Conservation (phyloP, 2,113 vertebrate species). For the Haliaeetus leucogaster region DNA sequence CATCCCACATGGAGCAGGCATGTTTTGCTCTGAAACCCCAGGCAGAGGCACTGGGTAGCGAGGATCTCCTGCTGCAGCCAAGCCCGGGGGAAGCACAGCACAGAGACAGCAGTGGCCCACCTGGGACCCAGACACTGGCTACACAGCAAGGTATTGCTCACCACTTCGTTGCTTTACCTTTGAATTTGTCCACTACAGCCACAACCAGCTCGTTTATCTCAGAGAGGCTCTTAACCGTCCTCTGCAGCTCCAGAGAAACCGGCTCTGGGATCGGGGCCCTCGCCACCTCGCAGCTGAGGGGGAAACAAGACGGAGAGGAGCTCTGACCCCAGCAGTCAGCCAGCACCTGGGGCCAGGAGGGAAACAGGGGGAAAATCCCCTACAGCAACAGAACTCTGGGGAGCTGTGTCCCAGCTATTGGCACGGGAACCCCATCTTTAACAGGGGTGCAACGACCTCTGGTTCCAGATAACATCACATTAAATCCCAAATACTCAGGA, state of each 20-base stretch:
- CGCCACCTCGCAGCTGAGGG: neutral
- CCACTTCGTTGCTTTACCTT: neutral
- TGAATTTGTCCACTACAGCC: neutral
- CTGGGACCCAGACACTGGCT: neutral
- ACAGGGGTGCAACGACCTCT: neutral
- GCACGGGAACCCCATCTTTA: neutral
- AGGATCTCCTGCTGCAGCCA: neutral
- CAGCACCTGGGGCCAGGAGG: neutral
- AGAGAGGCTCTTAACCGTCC: neutral
- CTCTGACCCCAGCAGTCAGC: neutral
- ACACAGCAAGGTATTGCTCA: fast-evolving
- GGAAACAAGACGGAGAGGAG: neutral
- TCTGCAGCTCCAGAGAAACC: neutral
- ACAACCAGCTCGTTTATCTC: neutral
- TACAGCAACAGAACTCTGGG: neutral
- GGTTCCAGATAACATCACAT: neutral
- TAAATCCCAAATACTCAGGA: neutral
- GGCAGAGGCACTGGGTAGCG: neutral
- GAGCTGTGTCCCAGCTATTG: neutral
- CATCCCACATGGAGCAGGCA: fast-evolving
- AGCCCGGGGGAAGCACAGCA: neutral
- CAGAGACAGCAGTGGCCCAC: fast-evolving
- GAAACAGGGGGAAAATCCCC: neutral
- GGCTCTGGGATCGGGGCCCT: neutral
- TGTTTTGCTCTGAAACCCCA: neutral